Conservation (phyloP, 1,140 invertebrate genomes). For the Nymphalis io region DNA sequence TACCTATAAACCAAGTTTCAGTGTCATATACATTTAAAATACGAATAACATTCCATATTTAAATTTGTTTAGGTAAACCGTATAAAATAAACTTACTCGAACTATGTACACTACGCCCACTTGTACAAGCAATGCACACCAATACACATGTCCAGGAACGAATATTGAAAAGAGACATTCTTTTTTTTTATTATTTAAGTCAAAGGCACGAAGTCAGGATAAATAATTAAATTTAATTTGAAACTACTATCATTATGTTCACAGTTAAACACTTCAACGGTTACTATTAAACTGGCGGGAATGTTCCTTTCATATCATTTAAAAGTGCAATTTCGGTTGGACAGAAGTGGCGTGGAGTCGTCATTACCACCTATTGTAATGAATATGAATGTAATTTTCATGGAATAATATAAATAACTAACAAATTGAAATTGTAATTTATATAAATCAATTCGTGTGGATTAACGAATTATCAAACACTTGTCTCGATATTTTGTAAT, state of each 20-base stretch:
- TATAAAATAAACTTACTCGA: not conserved
- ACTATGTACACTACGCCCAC: constrained; percentile 38
- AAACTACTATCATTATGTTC: constrained; percentile 12
- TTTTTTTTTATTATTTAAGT: not conserved
- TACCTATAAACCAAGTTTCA: too few relatives aligned
- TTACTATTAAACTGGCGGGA: constrained; percentile 50
- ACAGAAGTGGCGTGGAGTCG: constrained; percentile 50
- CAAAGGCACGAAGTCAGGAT: not conserved
- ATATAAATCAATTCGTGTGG: too few relatives aligned
- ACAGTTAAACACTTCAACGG: constrained; percentile 40
- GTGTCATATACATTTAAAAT: too few relatives aligned
- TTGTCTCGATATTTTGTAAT: too few relatives aligned
- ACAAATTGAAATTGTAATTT: too few relatives aligned
- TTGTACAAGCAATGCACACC: constrained; percentile 35
- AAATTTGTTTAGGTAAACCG: not conserved
- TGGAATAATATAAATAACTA: too few relatives aligned
- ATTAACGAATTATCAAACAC: too few relatives aligned
- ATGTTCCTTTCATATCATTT: constrained; percentile 52
- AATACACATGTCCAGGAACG: constrained; percentile 13
- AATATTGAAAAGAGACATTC: constrained; percentile 21
- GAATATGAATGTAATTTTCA: too few relatives aligned
- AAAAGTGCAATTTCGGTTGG: constrained; percentile 57
- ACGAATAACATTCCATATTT: too few relatives aligned
- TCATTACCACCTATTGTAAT: not conserved
- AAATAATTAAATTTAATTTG: not conserved